Percentiles rank a stretch among this genome's conserved stretches.
Conservation (phyloP, 2,888 invertebrate genomes). For the Cryptocephalus moraei region DNA sequence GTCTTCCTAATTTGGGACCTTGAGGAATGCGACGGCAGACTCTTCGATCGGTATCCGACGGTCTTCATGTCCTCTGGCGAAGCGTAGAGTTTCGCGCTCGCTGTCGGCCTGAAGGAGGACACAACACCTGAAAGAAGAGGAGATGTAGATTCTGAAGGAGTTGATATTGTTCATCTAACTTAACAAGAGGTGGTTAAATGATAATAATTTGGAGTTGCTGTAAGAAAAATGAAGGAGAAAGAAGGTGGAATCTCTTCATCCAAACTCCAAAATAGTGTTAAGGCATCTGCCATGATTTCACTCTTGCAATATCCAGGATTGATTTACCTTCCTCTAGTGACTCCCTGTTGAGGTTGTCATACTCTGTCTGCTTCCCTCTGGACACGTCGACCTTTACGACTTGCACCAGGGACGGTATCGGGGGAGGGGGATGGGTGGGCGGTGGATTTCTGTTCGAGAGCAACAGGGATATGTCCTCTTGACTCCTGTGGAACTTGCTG, state of each 20-base stretch:
- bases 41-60: constrained; percentile 53
- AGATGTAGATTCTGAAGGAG: no score
- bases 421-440: constrained; percentile 74
- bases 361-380: constrained; percentile 29
- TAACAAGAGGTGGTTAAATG: no score
- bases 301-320: no score
- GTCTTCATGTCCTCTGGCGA: constrained; percentile 76
- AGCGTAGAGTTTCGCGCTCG: constrained; percentile 78
- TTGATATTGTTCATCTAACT: no score
- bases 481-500: constrained; percentile 52
- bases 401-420: constrained; percentile 58
- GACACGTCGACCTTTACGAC: constrained; percentile 58
- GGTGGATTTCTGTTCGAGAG: constrained; percentile 51
- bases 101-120: constrained; percentile 84
- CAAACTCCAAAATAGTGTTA: no score
- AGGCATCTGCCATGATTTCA: no score
- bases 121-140: constrained; percentile 43
- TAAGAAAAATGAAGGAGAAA: no score
- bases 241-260: no score
- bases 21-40: constrained; percentile 44
- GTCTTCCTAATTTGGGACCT: constrained; percentile 51
- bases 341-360: constrained; percentile 29
- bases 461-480: constrained; percentile 52
- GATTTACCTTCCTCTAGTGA: constrained; percentile 27
- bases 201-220: no score